Evolutionary conservation across 2,888 invertebrate species (phyloP).

Genomic region (Homarus gammarus): DNA sequence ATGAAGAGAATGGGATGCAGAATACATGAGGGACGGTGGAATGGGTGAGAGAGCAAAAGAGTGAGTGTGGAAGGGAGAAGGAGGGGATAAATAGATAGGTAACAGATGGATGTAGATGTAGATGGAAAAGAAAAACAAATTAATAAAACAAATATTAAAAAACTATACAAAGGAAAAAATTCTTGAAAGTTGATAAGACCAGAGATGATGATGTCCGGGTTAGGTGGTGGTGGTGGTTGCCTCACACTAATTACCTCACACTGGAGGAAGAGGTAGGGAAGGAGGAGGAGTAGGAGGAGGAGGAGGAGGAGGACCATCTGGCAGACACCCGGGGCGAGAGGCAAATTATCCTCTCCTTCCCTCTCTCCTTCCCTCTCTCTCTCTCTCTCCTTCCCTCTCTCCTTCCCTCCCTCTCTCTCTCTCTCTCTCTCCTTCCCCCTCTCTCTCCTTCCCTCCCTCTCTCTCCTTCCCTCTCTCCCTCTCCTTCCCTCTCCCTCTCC

Average conservation of each 20-base stretch:
- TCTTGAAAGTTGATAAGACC: too few species aligned
- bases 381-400: slow-evolving; percentile 21
- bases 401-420: background rate
- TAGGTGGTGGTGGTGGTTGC: too few species aligned
- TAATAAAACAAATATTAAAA: too few species aligned
- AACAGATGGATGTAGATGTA: too few species aligned
- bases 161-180: too few species aligned
- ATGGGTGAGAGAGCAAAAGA: background rate
- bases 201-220: too few species aligned
- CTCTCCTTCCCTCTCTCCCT: slow-evolving; percentile 37
- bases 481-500: slow-evolving; percentile 2
- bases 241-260: too few species aligned
- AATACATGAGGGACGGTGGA: background rate
- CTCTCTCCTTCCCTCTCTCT: slow-evolving; percentile 39
- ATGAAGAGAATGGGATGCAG: background rate
- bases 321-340: too few species aligned
- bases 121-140: too few species aligned
- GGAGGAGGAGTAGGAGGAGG: background rate
- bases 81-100: too few species aligned
- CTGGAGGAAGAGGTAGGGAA: background rate
- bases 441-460: slow-evolving; percentile 6
- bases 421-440: background rate
- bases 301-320: background rate
- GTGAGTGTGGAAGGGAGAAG: background rate
- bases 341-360: slow-evolving; percentile 37